These are phyloP conservation scores for Neomicropteryx cornuta DNA, from an alignment of 1,140 invertebrate genomes.

Conservation along the genomic window DNA sequence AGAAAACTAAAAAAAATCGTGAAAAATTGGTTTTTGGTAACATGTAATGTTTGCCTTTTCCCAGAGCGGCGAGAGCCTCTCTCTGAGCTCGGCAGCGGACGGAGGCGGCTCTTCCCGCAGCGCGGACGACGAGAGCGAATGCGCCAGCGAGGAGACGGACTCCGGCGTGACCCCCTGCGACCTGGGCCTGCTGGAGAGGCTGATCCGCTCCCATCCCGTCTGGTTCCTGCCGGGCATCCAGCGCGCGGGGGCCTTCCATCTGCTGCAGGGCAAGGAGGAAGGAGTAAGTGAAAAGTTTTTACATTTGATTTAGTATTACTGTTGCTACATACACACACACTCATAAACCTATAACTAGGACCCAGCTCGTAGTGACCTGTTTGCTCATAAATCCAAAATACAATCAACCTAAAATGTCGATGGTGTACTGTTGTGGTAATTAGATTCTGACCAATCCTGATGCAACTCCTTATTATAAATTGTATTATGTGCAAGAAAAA, in stretches of 20 bases:
- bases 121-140: constrained; percentile 9
- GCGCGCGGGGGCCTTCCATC: constrained; percentile 80
- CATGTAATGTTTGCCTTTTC: too few relatives aligned
- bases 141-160: too few relatives aligned
- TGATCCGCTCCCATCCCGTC: constrained; percentile 84
- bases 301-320: constrained; percentile 7
- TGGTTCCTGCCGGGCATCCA: constrained; percentile 94
- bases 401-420: too few relatives aligned
- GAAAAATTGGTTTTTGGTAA: too few relatives aligned
- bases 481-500: too few relatives aligned
- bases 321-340: too few relatives aligned
- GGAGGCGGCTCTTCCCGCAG: too few relatives aligned
- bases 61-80: constrained; percentile 38
- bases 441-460: too few relatives aligned
- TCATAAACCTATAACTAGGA: too few relatives aligned
- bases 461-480: too few relatives aligned
- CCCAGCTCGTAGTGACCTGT: not conserved
- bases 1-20: too few relatives aligned
- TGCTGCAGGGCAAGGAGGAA: constrained; percentile 85
- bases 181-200: constrained; percentile 73
- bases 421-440: too few relatives aligned
- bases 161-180: constrained; percentile 66
- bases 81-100: constrained; percentile 8
- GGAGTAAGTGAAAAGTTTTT: constrained; percentile 53
- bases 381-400: not conserved